Base-by-base conservation (phyloP, 2,797 vertebrate genomes). In the Danio tinwini region DNA sequence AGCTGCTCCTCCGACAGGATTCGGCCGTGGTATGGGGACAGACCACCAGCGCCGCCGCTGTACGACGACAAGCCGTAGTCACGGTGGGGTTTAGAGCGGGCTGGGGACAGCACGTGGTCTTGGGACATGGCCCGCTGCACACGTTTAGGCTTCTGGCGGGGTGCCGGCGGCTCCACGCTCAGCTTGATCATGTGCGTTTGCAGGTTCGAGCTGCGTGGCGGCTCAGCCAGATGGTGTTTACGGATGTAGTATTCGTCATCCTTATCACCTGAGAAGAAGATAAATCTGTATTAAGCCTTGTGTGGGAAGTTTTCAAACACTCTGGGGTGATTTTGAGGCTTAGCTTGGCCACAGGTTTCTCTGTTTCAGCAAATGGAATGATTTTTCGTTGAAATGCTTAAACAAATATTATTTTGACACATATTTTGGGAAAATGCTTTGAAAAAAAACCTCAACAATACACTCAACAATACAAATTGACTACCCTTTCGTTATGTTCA, bases 1-100 rank as follows among this genome's bases (percentile, higher is more conserved):
- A 98, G 94, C 92, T 96, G 96, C 90, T 99, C 98, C 0, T 99
- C 95, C 0, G 98, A 98, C 16, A 98, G 94, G 84, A 97, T 96
- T 62, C 95, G 94, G 58, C 96, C 93, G 0, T 96, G 95, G 90
- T 90, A 69, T 86, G 90, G 69, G 89, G 92, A 0, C 90, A 88
- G 0, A 87, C 79, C 83, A 0, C 90, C 90, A 0, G 84, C 87
- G 81, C 90, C 89, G 10, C 83, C 86, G 0, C 88, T 88, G 7
- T 93, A 93, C 0, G 91, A 88, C 0, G 90, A 91, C 5, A 93
- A 61, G 61, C 90, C 86, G 6, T 91, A 90, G 39, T 93, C 88
- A 6, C 88, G 86, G 0, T 89, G 88, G 0, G 91, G 96, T 72
- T 78, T 94, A 96, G 70, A 96, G 90, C 85, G 94, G 87, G 90